phyloP scores from a whole-genome alignment of 1,140 invertebrate genomes.

The Neuroterus valhalla region DNA sequence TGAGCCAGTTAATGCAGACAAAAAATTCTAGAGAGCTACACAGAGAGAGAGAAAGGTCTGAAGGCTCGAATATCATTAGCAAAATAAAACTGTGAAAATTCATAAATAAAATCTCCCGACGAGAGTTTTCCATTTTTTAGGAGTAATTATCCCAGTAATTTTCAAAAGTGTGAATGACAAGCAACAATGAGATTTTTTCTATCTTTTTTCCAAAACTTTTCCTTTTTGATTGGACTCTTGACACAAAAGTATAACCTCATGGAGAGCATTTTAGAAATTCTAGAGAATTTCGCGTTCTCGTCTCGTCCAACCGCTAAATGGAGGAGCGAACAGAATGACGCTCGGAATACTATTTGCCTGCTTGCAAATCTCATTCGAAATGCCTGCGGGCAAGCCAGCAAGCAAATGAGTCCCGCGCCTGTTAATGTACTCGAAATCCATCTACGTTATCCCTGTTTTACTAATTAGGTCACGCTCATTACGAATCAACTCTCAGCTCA shows the following conservation, averaged over 20 bases:
- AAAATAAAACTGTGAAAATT: not conserved
- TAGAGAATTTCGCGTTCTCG: not conserved
- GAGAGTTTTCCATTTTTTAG: not conserved
- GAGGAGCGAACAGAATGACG: conserved; percentile 22
- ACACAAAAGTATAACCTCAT: conserved; percentile 1
- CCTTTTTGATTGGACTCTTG: not conserved
- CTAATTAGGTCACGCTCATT: conserved; percentile 25
- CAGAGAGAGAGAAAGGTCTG: not conserved
- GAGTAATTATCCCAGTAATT: not conserved
- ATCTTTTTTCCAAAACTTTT: not conserved
- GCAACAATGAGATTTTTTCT: not conserved
- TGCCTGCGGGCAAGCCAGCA: conserved; percentile 22
- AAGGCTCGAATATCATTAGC: not conserved
- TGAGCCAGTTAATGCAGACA: conserved; percentile 1
- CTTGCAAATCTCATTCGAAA: conserved; percentile 20
- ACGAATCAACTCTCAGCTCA: not conserved
- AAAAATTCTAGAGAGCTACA: not conserved
- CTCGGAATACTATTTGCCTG: conserved; percentile 22
- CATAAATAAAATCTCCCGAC: not conserved
- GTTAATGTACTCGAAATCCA: conserved; percentile 11
- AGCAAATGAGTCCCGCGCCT: conserved; percentile 18
- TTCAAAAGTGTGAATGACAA: not conserved
- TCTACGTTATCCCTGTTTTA: conserved; percentile 12
- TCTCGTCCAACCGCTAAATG: conserved; percentile 4
- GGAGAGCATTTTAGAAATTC: conserved; percentile 15